Evolutionary conservation across 2,113 vertebrate species (phyloP).

Genomic region (Ptilorrhoa leucosticta): DNA sequence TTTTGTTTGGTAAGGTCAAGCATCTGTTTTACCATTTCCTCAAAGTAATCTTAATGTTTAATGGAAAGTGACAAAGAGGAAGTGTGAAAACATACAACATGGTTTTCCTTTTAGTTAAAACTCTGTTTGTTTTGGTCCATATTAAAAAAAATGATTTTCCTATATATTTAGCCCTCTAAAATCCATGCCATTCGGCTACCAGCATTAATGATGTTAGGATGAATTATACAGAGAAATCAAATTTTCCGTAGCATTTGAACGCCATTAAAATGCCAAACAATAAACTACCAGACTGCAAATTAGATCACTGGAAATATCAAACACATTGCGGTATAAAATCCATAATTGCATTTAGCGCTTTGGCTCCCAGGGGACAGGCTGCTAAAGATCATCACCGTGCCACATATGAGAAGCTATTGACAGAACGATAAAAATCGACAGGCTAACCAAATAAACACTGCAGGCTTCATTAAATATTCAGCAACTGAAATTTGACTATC

Average conservation of each 20-base stretch:
- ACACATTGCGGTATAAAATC: conserved; percentile 99
- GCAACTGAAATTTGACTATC: conserved; percentile 93
- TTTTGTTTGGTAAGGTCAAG: neutral
- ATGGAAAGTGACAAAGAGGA: conserved; percentile 53
- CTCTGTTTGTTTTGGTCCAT: neutral
- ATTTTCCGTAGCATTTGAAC: conserved; percentile 99
- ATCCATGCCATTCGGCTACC: conserved; percentile 88
- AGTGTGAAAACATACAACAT: neutral
- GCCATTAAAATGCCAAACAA: conserved; percentile 99
- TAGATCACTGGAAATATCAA: conserved; percentile 99
- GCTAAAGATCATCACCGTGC: conserved; percentile 97
- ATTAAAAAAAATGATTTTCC: conserved; percentile 33
- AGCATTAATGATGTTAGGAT: conserved; percentile 97
- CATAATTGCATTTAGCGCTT: conserved; percentile 99
- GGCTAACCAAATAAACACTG: conserved; percentile 97
- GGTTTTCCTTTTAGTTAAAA: conserved; percentile 45
- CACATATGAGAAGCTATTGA: conserved; percentile 97
- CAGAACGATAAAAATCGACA: conserved; percentile 99
- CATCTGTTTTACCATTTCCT: conserved; percentile 10
- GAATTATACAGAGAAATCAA: conserved; percentile 99
- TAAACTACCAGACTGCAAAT: conserved; percentile 99
- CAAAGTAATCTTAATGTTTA: conserved; percentile 48
- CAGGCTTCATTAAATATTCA: conserved; percentile 99
- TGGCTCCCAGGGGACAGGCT: conserved; percentile 86
- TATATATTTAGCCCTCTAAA: conserved; percentile 73